These are phyloP conservation scores for Thinocorus orbignyianus DNA, from an alignment of 2,113 vertebrate species.

Conservation along the genomic window DNA sequence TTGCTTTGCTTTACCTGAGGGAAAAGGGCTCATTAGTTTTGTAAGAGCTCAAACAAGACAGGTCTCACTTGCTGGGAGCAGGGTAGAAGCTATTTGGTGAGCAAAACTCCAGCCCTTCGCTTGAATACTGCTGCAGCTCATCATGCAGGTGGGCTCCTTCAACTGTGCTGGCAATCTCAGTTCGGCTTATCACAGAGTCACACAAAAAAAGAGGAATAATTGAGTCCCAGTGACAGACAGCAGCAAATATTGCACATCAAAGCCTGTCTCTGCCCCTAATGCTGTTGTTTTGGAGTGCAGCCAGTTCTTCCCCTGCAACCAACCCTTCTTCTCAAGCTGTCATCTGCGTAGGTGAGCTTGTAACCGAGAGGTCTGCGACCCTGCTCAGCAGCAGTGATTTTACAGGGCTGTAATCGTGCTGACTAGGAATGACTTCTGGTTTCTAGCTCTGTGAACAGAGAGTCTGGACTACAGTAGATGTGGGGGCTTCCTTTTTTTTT, in stretches of 20 bases:
- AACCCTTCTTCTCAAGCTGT: background rate
- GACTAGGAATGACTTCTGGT: background rate
- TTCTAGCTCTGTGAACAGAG: background rate
- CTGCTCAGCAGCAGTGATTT: background rate
- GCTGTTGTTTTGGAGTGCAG: background rate
- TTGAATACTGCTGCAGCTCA: background rate
- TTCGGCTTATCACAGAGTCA: fast-evolving
- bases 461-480: background rate
- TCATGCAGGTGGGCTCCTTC: background rate
- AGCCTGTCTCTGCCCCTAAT: background rate
- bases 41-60: background rate
- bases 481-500: background rate
- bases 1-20: background rate
- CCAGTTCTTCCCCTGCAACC: background rate
- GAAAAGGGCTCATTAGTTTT: background rate
- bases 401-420: background rate
- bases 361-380: background rate
- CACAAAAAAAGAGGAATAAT: background rate
- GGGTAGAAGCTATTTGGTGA: background rate
- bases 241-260: background rate
- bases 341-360: background rate
- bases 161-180: background rate
- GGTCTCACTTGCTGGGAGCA: background rate
- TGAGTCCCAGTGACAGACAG: background rate
- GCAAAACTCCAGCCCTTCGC: background rate